These are phyloP conservation scores for Nudaria mundana DNA, from an alignment of 2,888 invertebrate genomes.

Conservation along the genomic window DNA sequence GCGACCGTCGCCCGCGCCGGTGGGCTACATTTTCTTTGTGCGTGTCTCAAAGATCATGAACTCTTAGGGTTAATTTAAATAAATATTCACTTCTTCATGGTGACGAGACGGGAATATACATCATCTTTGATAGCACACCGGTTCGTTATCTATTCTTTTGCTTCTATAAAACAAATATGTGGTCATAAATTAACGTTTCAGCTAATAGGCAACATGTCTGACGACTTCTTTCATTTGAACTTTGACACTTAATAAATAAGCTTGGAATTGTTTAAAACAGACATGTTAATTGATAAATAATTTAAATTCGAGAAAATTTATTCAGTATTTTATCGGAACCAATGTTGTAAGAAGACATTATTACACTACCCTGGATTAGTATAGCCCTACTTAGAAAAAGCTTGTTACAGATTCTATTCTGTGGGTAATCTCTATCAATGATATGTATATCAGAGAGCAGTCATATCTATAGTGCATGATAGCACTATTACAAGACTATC, in stretches of 20 bases:
- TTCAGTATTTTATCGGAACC: too few species aligned
- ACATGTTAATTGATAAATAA: too few species aligned
- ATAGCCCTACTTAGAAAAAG: too few species aligned
- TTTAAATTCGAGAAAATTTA: too few species aligned
- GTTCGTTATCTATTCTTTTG: slow-evolving; percentile 5
- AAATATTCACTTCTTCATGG: slow-evolving; percentile 33
- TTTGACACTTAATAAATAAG: slow-evolving; percentile 23
- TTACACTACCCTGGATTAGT: too few species aligned
- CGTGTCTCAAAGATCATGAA: slow-evolving; percentile 37
- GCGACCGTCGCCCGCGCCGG: slow-evolving; percentile 32
- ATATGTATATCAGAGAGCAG: too few species aligned
- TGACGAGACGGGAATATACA: slow-evolving; percentile 18
- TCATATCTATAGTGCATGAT: too few species aligned
- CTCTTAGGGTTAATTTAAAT: slow-evolving; percentile 32
- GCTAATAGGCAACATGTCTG: neutral
- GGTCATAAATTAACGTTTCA: neutral
- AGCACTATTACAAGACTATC: too few species aligned
- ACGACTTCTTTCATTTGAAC: neutral
- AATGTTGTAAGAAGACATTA: too few species aligned
- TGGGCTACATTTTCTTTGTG: slow-evolving; percentile 52
- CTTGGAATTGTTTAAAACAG: too few species aligned
- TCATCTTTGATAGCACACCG: slow-evolving; percentile 18
- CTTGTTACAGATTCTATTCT: too few species aligned
- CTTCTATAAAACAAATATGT: slow-evolving; percentile 4
- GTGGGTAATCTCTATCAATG: too few species aligned